A percentile compares a stretch with the other conserved stretches of the same genome.
Conservation (phyloP, 2,113 vertebrate genomes). For the Neolamprologus kungweensis region DNA sequence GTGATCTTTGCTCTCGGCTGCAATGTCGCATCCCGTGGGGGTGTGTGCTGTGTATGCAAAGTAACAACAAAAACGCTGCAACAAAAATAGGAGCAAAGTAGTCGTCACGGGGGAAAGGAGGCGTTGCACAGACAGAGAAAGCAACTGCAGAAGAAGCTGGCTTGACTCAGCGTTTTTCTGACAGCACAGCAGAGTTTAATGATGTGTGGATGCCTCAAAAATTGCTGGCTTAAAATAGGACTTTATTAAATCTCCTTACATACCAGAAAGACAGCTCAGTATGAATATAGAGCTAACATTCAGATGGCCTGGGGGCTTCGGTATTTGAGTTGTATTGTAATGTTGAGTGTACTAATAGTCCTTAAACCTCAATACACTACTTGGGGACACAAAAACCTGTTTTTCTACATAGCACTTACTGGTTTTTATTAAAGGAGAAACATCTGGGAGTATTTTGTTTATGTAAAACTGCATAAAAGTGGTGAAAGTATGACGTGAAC, state of each 20-base stretch:
- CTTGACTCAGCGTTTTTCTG: background rate
- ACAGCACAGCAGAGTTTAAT: background rate
- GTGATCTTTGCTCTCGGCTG: slow-evolving; percentile 59
- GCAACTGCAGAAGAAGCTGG: background rate
- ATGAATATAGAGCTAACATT: background rate
- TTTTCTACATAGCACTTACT: background rate
- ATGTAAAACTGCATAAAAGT: background rate
- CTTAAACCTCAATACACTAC: background rate
- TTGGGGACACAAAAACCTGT: rapidly evolving
- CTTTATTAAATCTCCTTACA: background rate
- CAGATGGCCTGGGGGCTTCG: background rate
- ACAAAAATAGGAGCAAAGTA: background rate
- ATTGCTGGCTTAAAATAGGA: background rate
- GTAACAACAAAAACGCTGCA: background rate
- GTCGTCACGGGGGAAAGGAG: background rate
- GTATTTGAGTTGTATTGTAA: background rate
- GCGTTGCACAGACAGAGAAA: background rate
- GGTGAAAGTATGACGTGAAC: background rate
- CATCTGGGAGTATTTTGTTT: background rate
- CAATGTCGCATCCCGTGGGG: background rate
- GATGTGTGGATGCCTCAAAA: background rate
- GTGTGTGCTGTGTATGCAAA: background rate
- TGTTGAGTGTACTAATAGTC: background rate
- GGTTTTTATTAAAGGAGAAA: background rate
- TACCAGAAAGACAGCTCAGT: background rate